Percentiles rank a stretch among this genome's conserved stretches.
Conservation (phyloP, 2,113 vertebrate species). For the Scalopus aquaticus region DNA sequence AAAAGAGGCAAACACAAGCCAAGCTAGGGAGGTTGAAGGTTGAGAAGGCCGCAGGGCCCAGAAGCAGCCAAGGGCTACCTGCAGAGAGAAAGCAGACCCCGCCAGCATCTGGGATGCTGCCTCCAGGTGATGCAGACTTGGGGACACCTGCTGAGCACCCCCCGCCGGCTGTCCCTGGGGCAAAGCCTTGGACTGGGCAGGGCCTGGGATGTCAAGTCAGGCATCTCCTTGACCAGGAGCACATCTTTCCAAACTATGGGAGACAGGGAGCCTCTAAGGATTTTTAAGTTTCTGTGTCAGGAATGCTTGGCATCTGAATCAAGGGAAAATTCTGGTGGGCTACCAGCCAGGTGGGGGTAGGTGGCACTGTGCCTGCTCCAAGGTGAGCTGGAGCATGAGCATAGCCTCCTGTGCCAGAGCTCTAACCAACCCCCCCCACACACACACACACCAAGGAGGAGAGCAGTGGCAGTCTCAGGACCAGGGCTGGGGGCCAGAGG, state of each 20-base stretch:
- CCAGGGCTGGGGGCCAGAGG: accelerated
- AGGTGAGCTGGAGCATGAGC: not conserved
- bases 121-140: too few species aligned
- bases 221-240: not conserved
- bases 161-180: not conserved
- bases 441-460: too few species aligned
- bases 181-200: too few species aligned
- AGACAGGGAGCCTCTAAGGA: not conserved
- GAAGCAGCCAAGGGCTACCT: not conserved
- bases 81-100: not conserved
- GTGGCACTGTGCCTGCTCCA: not conserved
- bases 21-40: not conserved
- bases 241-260: not conserved
- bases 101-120: not conserved
- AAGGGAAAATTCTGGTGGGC: not conserved
- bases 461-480: not conserved
- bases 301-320: not conserved
- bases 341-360: not conserved
- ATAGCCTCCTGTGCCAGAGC: not conserved
- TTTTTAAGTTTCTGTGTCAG: conserved; percentile 3
- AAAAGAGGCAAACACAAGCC: not conserved
- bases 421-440: too few species aligned
- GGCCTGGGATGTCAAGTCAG: not conserved
- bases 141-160: not conserved
- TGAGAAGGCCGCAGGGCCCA: not conserved